Evolutionary conservation across 2,797 vertebrate species (phyloP), one percentile per base, ranked within the genome.

Genomic region (Cossypha heuglini): DNA sequence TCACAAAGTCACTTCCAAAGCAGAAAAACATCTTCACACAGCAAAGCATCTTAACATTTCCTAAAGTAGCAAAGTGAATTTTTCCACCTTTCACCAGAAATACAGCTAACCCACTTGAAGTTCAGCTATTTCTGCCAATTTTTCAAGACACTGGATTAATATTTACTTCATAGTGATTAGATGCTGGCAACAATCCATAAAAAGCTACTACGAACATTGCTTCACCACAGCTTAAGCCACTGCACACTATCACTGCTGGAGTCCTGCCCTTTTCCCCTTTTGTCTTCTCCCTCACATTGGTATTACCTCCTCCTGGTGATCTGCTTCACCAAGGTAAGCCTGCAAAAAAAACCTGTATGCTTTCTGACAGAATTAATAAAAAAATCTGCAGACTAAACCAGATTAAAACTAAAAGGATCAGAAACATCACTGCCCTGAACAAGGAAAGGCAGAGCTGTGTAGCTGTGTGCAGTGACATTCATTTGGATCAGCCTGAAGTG

Each of bases 41-140:
- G 40, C 19, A 73, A 90, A 75, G 67, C 7, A 73, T 15, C 37
- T 31, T 43, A 86, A 0, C 37, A 63, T 51, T 72, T 86, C 45
- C 51, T 35, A 1, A 80, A 77, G 37, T 5, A 84, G 18, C 37
- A 20, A 82, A 78, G 63, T 17, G 6, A 28, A 86, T 86, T 92
- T 8, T 25, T 69, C 37, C 10, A 66, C 35, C 8, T 20, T 66
- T 45, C 13, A 62, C 42, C 22, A 79, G 35, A 31, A 87, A 68
- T 51, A 40, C 5, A 2, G n/a, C 49, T 64, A 89, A 54, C 17
- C 7, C 4, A 8, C 88, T 15, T 59, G 9, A 92, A 61, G 29
- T 64, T 68, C 83, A 59, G 54, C 49, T 95, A 62, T 13, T 91
- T 58, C 59, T 90, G 68, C 35, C 85, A 62, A 31, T 68, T 89